Conservation (phyloP, 92 coral and sea anemone species). For the Epizoanthus stellaris region DNA sequence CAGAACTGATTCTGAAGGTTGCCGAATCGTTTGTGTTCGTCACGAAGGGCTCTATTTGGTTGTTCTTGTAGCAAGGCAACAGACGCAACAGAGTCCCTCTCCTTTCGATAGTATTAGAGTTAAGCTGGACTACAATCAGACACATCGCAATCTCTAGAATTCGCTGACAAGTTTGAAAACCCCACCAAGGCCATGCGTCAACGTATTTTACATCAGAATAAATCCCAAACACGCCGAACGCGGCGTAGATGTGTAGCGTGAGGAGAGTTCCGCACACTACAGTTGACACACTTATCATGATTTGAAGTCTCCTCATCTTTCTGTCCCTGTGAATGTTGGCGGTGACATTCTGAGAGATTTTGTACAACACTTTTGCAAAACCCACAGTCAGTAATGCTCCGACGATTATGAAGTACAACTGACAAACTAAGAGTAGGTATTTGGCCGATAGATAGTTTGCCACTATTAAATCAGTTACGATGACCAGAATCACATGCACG, state of each 20-base stretch:
- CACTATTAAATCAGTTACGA: constrained; percentile 81
- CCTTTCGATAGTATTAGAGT: constrained; percentile 48
- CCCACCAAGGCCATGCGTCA: constrained; percentile 98
- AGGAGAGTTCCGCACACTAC: constrained; percentile 53
- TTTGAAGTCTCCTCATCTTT: constrained; percentile 76
- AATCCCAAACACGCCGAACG: constrained; percentile 96
- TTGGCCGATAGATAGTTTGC: constrained; percentile 75
- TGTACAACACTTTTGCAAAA: constrained; percentile 81
- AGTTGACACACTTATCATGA: constrained; percentile 70
- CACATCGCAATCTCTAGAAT: constrained; percentile 75
- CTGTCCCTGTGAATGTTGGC: constrained; percentile 66
- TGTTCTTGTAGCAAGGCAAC: constrained; percentile 19
- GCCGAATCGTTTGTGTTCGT: not conserved
- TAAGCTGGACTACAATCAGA: constrained; percentile 63
- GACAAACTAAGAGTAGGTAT: constrained; percentile 87
- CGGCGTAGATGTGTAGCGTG: constrained; percentile 76
- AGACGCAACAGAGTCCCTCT: constrained; percentile 1
- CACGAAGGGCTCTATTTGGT: constrained; percentile 26
- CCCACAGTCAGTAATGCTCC: constrained; percentile 78
- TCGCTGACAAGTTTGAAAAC: constrained; percentile 78
- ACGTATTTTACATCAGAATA: constrained; percentile 79
- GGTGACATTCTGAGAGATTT: constrained; percentile 75
- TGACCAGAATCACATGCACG: constrained; percentile 76
- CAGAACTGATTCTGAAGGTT: not conserved
- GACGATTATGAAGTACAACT: constrained; percentile 68